Evolutionary conservation across 2,113 vertebrate species (phyloP), one percentile per base, ranked within the genome.

Genomic region (Junco hyemalis): DNA sequence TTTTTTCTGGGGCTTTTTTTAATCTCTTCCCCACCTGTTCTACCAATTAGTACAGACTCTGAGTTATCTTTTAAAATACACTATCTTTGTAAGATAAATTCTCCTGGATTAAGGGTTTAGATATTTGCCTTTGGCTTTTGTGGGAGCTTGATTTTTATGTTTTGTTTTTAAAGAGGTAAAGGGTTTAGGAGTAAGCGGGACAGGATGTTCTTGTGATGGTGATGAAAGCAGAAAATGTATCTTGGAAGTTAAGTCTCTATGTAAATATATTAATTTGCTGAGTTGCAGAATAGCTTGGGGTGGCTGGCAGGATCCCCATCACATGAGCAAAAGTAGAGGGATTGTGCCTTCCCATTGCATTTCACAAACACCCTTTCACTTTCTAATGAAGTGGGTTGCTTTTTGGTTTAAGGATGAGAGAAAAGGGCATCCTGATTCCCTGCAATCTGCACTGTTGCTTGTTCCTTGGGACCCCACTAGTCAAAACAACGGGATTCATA

Each of bases 401-500:
- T 92, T 95, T 83, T 83, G 86, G 87, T 94, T 93, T 76, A 79
- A 94, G 81, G 70, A 94, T 53, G 73, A 86, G 73, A 87, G 90
- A 95, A 96, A 95, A 92, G 93, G 91, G 81, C 91, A 83, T 96
- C 71, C 76, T 84, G 50, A 81, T 91, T 95, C 93, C 83, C 72
- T 56, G 74, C 87, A 93, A 76, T 91, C 94, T 96, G 95, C 95
- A 96, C 78, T 90, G 94, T 93, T 94, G 92, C 94, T 92, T 97
- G 90, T 95, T 95, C 73, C 84, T 95, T 94, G 93, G 92, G 95
- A 96, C 93, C 94, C 95, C 92, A 95, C 95, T 96, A 97, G 96
- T 97, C 97, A 97, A 96, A 97, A 97, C 95, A 97, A 97, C 57
- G 16, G 88, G 88, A 97, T 92, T 95, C 95, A 57, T 96, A 94